Percentiles rank a stretch among this genome's conserved stretches.
Evolutionary conservation across 2,888 invertebrate species (phyloP).

Genomic region (Epiblema foenella): DNA sequence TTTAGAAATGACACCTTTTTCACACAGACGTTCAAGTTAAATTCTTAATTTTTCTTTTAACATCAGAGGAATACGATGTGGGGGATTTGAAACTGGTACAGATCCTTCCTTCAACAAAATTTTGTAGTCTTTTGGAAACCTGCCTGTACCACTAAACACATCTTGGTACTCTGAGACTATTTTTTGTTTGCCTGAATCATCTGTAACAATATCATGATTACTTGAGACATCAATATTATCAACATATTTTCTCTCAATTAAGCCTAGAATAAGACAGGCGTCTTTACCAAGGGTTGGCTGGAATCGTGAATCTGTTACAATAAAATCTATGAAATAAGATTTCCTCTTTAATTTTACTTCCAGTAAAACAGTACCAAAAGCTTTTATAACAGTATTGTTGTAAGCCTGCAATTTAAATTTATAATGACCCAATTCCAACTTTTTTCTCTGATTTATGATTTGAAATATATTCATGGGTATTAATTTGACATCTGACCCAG

Average conservation of each 20-base stretch:
- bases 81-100: conserved; percentile 17
- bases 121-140: conserved; percentile 16
- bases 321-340: neutral
- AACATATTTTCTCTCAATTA: conserved; percentile 42
- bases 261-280: conserved; percentile 4
- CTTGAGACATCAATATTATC: conserved; percentile 45
- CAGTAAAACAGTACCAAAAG: no score
- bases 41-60: conserved; percentile 27
- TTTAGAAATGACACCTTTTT: conserved; percentile 36
- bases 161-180: conserved; percentile 3
- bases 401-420: no score
- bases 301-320: conserved; percentile 11
- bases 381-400: no score
- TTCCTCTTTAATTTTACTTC: no score
- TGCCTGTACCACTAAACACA: conserved; percentile 21
- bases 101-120: conserved; percentile 23
- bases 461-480: no score
- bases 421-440: no score
- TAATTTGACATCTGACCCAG: no score
- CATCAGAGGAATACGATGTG: conserved; percentile 17
- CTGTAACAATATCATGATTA: conserved; percentile 14
- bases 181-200: conserved; percentile 1
- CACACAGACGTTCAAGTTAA: conserved; percentile 12
- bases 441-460: no score
- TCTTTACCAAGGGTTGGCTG: conserved; percentile 13